Base-by-base conservation (phyloP, 2,888 invertebrate species). In the Julus scanicus region DNA sequence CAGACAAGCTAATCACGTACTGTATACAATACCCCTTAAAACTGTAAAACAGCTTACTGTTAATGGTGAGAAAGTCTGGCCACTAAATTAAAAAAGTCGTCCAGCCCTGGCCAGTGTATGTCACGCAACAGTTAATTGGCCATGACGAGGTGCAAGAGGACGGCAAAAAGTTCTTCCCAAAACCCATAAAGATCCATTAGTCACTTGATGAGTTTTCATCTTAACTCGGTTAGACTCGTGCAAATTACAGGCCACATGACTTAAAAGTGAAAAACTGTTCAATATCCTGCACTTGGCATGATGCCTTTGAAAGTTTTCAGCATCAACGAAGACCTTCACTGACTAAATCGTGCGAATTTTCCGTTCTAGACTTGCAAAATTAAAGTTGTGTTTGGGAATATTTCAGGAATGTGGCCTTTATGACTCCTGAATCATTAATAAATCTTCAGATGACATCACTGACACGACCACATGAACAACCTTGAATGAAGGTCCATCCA, bases 101-200 rank as follows among this genome's bases (percentile, higher is more conserved):
- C 53, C 80, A 80, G 20, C 20, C 71, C 71, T 71, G 71, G 6
- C 29, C 20, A 71, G 71, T 71, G 71, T 71, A 29, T 71, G 71
- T 9, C 3, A 11, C 37, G 37, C 13, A 1, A 37, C 29, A 80
- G 37, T 37, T 80, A 80, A 80, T 80, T 80, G 80, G 80, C 37
- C 80, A 80, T 37, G 80, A 20, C 80, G 80, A 80, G 80, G 37
- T 80, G 80, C 80, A 80, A 37, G 44, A 44, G 44, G 80, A 80
- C 37, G 80, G 80, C 13, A 29, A 37, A 80, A 80, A 29, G 2
- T 11, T 37, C 80, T 13, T 80, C 80, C 37, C 37, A 37, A 80
- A 80, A 80, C 80, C 37, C 37, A 80, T 80, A 37, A 37, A 80
- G 80, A 80, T 29, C 80, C 80, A 80, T 80, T 80, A 80, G 80